These are phyloP conservation scores for Gastrophysa polygoni DNA, from an alignment of 2,888 invertebrate genomes.

Conservation along the genomic window DNA sequence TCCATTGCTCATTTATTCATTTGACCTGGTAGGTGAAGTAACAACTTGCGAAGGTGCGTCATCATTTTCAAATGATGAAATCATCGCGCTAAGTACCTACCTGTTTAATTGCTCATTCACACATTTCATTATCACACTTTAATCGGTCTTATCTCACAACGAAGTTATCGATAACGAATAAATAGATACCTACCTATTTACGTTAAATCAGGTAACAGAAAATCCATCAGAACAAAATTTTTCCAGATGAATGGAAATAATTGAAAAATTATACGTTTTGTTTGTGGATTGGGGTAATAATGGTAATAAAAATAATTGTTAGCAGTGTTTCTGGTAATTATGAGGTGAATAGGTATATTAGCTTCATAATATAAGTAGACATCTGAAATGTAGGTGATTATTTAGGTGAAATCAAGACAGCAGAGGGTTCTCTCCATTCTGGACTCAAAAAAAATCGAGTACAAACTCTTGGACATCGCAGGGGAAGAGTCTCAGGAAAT, in stretches of 20 bases:
- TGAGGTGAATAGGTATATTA: conserved; percentile 4
- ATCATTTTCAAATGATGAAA: not conserved
- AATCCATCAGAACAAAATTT: too few relatives aligned
- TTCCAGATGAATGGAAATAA: too few relatives aligned
- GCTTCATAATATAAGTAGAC: too few relatives aligned
- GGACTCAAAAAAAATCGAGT: conserved; percentile 87
- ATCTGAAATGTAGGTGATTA: too few relatives aligned
- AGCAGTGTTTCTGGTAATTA: not conserved
- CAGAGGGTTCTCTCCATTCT: conserved; percentile 92
- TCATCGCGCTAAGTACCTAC: not conserved
- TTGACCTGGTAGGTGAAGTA: not conserved
- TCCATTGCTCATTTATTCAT: not conserved
- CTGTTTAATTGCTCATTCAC: not conserved
- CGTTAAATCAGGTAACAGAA: too few relatives aligned
- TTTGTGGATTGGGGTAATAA: not conserved
- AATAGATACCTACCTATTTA: too few relatives aligned
- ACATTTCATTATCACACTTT: not conserved
- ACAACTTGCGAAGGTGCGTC: not conserved
- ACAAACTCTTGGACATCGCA: conserved; percentile 91
- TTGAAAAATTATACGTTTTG: too few relatives aligned
- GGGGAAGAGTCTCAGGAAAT: conserved; percentile 88
- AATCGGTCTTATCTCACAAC: not conserved
- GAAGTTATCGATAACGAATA: not conserved
- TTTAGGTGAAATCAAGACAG: conserved; percentile 92
- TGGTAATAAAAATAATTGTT: not conserved